Evolutionary conservation across 1,140 invertebrate genomes (phyloP).

Genomic region (Danaus melanippus): DNA sequence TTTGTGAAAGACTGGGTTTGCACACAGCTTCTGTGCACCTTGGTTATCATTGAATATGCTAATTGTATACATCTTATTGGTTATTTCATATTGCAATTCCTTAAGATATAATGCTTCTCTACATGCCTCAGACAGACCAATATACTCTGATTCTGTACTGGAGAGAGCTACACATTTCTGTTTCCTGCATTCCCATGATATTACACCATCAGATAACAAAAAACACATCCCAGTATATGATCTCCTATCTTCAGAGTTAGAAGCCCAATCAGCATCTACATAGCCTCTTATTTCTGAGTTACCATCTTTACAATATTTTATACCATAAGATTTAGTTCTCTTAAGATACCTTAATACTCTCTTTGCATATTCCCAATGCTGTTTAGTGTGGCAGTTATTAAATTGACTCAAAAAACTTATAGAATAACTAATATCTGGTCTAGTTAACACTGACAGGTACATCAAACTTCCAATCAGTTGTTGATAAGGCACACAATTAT

Average conservation of each 20-base stretch:
- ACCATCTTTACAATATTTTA: slow-evolving; percentile 11
- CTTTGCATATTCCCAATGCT: slow-evolving; percentile 8
- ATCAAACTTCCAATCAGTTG: slow-evolving; percentile 14
- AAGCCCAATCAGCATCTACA: slow-evolving; percentile 18
- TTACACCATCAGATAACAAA: not conserved
- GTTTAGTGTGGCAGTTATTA: slow-evolving; percentile 15
- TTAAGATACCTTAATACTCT: slow-evolving; percentile 17
- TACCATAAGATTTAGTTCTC: slow-evolving; percentile 7
- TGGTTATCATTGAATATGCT: slow-evolving; percentile 8
- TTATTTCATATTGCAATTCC: slow-evolving; percentile 1
- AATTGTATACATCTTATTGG: not conserved
- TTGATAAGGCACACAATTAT: slow-evolving; percentile 10
- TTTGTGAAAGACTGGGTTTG: slow-evolving; percentile 14
- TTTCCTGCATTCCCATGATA: slow-evolving; percentile 6
- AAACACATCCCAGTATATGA: slow-evolving; percentile 9
- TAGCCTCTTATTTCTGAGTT: slow-evolving; percentile 12
- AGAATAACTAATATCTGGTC: slow-evolving; percentile 17
- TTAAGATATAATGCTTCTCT: slow-evolving; percentile 7
- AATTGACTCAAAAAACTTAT: slow-evolving; percentile 19
- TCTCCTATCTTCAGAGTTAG: slow-evolving; percentile 13
- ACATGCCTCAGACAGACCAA: slow-evolving; percentile 9
- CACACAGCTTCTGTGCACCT: slow-evolving; percentile 9
- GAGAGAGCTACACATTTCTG: slow-evolving; percentile 9
- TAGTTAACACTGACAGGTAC: slow-evolving; percentile 20
- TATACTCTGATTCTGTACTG: slow-evolving; percentile 10